Base-by-base conservation (phyloP, 2,797 vertebrate genomes). In the Coilia nasus region DNA sequence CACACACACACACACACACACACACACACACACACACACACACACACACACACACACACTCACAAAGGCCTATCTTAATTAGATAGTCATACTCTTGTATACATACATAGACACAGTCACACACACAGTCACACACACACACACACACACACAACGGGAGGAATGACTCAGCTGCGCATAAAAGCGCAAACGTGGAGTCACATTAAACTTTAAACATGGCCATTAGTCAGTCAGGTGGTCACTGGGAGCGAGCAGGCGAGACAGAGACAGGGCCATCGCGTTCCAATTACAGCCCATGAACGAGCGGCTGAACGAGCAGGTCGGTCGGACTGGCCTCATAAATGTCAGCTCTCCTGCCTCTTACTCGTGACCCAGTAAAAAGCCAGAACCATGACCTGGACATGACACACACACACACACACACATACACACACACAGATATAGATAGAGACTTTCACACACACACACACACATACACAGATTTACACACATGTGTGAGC, bases 201-300 rank as follows among this genome's bases (percentile, higher is more conserved):
- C 64, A 71, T 71, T 71, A 71, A 71, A 71, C 11, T 71, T 71
- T 71, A 71, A 71, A 71, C 28, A 71, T 15, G 23, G 28, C 64
- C 64, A 71, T 71, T 71, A 71, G 64, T 71, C 28, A 71, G 64
- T 35, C 60, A 64, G 60, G 23, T n/a, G 25, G 60, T 64, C 60
- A 11, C 25, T 64, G 10, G 1, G 9, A 60, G 59, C 59, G 59
- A 25, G 14, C 23, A 25, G 11, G 3, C 12, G 25, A 71, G 64
- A 28, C 64, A 35, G 25, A 54, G 50, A 54, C 28, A 17, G 28
- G 3, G 14, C 19, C 57, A 59, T 3, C 17, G 25, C 64, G 64
- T 71, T 71, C 64, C 64, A 71, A 71, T 71, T 71, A 71, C 64
- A 71, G 64, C 28, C 3, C 2, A 54, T 9, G 50, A 54, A 54